Evolutionary conservation across 2,797 vertebrate genomes (phyloP), one percentile per base, ranked within the genome.

Genomic region (Bufotes viridis): DNA sequence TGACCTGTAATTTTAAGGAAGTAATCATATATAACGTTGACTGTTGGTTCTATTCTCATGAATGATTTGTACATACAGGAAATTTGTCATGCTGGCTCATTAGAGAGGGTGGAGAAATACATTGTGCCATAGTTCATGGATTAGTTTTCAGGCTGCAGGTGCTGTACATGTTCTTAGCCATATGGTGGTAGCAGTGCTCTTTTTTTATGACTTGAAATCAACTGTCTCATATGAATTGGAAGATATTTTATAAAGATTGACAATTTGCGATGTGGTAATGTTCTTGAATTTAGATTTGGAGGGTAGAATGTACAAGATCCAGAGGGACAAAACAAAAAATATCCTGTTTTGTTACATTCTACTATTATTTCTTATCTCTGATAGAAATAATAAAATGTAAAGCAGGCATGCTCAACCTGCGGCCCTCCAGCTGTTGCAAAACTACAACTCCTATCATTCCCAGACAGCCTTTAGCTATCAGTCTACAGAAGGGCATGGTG

Each of bases 171-270:
- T 60, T 3, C 76, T 78, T 5, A 51, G 34, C 69, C 86, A 87
- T 42, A 26, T 82, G 86, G 75, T 87, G 86, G 80, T 34, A 81
- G 79, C 70, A 87, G n/a, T 11, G 61, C 57, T 75, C 80, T 75
- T 17, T 61, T 75, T 13, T 51, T 34, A 29, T 22, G 11, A 81
- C 18, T 29, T 42, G 20, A 26, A 63, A 65, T 7, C 42, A 42
- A 42, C 42, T 42, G 42, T 42, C 42, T 42, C 4, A 42, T 42
- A 42, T 42, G 42, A 42, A 42, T 42, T 42, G 42, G 4, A 42
- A 42, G 2, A 11, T 74, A 7, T 18, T 11, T 20, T 74, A 17
- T 49, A 12, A 49, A 74, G 34, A 34, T 72, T 26, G 11, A 26
- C 12, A 29, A 14, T 69, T 69, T 69, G 24, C 5, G 1, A 69